phyloP scores from a whole-genome alignment of 2,113 vertebrate genomes.

The Saccopteryx leptura region DNA sequence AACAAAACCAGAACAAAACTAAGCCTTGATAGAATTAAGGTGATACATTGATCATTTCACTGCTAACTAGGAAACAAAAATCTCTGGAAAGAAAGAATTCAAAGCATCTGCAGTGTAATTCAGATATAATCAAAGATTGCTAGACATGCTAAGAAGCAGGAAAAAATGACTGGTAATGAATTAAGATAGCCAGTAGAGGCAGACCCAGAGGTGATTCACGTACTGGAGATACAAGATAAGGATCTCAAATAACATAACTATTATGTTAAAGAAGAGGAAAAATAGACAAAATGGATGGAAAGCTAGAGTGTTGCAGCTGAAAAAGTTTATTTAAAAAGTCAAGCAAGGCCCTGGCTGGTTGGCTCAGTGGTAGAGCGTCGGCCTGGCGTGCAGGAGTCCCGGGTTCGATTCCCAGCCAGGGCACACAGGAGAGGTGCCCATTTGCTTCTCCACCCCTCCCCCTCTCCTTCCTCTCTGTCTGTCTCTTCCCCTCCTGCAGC shows the following conservation, averaged over 20 bases:
- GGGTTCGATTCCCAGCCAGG: too few species aligned
- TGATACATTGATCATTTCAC: neutral
- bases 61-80: neutral
- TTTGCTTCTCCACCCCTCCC: too few species aligned
- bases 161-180: neutral
- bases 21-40: neutral
- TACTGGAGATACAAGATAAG: neutral
- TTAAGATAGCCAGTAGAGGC: neutral
- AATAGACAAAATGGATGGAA: neutral
- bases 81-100: neutral
- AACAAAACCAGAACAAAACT: neutral
- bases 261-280: neutral
- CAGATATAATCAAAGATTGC: neutral
- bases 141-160: neutral
- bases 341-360: too few species aligned
- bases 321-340: constrained; percentile 9
- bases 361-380: too few species aligned
- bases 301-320: neutral
- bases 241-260: neutral
- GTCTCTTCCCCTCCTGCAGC: too few species aligned
- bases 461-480: too few species aligned
- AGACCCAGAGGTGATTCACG: neutral
- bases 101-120: neutral
- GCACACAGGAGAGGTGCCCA: too few species aligned
- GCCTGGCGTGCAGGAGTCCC: too few species aligned